Evolutionary conservation across 2,113 vertebrate species (phyloP), one percentile per base, ranked within the genome.

Genomic region (Chionodraco myersi): DNA sequence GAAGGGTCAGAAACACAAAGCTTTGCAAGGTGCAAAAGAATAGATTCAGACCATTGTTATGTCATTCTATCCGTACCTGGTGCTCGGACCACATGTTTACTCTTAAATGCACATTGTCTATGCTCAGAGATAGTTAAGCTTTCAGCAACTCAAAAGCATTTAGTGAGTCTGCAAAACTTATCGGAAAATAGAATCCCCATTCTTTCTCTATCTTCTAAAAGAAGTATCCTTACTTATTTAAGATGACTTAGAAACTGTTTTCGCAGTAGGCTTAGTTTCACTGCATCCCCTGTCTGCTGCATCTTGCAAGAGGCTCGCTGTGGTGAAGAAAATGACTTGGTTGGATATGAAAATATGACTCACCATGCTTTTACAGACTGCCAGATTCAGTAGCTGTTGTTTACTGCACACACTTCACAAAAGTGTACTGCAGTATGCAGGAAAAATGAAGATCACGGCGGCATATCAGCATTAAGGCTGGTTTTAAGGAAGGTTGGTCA

Each of bases 301-400:
- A 44, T 68, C 54, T 80, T 73, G 60, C 73, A 44, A 44, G 63
- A 82, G 81, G 84, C 34, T 67, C n/a, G 41, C 73, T 66, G 67
- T 48, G 45, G 36, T 62, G 30, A 66, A 34, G 44, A 58, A 69
- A 81, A 47, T 66, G 84, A 73, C 77, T 80, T 62, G 65, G 60
- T 51, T 79, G 72, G 72, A 78, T 70, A 72, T 60, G 56, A 79
- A 84, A 77, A 75, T 66, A 67, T 86, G 84, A 91, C 61, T 88
- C 79, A 79, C 71, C 64, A 15, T 48, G 51, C 44, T 18, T 60
- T 56, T 63, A 57, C 44, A 76, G 77, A 15, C 73, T 66, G 63
- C 52, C 61, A 61, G 60, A 60, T 67, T 72, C 61, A 78, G 61
- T 51, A 51, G 73, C 71, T 54, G 48, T 72, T 86, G 52, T 75